phyloP scores from a whole-genome alignment of 2,797 vertebrate genomes.

The Acanthurus tractus region DNA sequence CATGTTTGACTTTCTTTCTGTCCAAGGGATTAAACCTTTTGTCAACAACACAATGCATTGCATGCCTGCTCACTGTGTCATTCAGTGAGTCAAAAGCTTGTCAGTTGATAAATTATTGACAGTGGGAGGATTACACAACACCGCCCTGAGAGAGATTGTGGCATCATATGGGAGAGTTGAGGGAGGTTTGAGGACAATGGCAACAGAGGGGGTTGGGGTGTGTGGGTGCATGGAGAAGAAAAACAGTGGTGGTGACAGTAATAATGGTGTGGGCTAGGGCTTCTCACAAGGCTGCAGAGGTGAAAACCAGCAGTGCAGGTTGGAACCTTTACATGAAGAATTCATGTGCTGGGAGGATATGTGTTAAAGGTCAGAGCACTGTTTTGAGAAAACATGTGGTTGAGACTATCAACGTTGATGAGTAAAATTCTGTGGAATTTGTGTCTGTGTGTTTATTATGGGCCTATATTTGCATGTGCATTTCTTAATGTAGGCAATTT shows the following conservation, averaged over 20 bases:
- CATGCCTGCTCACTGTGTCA: background rate
- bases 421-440: background rate
- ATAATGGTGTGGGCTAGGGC: background rate
- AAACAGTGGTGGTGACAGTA: background rate
- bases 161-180: conserved; percentile 2
- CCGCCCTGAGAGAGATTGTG: conserved; percentile 27
- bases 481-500: conserved; percentile 17
- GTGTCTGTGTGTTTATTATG: background rate
- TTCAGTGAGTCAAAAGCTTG: conserved; percentile 28
- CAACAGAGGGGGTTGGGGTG: background rate
- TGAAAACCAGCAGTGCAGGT: background rate
- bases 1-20: background rate
- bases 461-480: background rate
- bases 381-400: background rate
- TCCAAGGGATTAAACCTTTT: background rate
- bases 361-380: conserved; percentile 12
- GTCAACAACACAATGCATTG: background rate
- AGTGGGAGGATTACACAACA: conserved; percentile 31
- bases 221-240: background rate
- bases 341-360: background rate
- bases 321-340: background rate
- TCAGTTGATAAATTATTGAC: conserved; percentile 62
- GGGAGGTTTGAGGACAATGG: background rate
- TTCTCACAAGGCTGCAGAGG: conserved; percentile 9
- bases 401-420: background rate